Conservation (phyloP, 2,113 vertebrate genomes). For the Percopsis transmontana region DNA sequence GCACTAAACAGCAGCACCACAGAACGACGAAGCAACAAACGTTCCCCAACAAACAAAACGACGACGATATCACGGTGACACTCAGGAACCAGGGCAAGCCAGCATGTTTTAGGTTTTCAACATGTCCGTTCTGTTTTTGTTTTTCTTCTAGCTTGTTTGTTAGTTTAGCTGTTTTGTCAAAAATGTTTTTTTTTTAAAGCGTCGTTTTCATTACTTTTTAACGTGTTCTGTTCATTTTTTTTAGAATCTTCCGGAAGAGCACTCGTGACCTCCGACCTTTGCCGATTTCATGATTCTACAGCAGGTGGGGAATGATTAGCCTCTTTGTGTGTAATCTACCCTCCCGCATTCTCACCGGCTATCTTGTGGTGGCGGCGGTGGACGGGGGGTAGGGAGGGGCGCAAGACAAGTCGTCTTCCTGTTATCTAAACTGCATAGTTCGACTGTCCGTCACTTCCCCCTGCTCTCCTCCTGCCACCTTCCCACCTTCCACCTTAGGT, state of each 20-base stretch:
- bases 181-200: background rate
- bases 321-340: background rate
- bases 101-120: conserved; percentile 33
- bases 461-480: conserved; percentile 2
- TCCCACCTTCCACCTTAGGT: conserved; percentile 17
- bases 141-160: conserved; percentile 11
- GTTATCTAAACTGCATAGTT: conserved; percentile 79
- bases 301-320: background rate
- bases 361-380: background rate
- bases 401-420: conserved; percentile 47
- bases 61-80: conserved; percentile 34
- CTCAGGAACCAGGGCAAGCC: conserved; percentile 49
- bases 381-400: conserved; percentile 19
- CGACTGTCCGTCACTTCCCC: conserved; percentile 49
- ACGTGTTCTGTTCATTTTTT: conserved; percentile 62
- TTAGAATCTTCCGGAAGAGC: conserved; percentile 57
- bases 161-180: conserved; percentile 9
- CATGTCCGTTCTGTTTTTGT: conserved; percentile 8
- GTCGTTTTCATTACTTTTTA: conserved; percentile 50
- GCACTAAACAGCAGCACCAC: conserved; percentile 63
- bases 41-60: conserved; percentile 46
- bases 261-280: conserved; percentile 12
- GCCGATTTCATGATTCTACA: background rate
- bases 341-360: conserved; percentile 16
- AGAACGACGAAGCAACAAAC: conserved; percentile 52